Evolutionary conservation across 2,888 invertebrate species (phyloP), one percentile per base, ranked within the genome.

Genomic region (Hipparchia semele): DNA sequence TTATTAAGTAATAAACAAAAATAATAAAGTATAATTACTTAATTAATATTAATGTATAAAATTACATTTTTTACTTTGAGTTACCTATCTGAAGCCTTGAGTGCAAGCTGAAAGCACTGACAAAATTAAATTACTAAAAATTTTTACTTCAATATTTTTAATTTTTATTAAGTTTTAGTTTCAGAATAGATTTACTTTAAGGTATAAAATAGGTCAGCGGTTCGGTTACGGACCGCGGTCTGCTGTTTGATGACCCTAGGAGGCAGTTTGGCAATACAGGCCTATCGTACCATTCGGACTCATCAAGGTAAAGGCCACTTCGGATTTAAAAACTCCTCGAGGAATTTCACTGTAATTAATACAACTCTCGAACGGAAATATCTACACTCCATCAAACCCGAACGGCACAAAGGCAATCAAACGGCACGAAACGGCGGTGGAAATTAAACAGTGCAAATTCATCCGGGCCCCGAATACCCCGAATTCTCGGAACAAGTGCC

Each of bases 341-440:
- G 84, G 58, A 70, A 70, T 73, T 69, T 72, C 73, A 70, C 60
- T 71, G 88, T 88, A 93, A 93, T 93, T 93, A 93, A 89, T 90
- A 90, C 86, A 86, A 87, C 87, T 88, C 85, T 83, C 85, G 82
- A 86, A 84, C 90, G 93, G 93, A 93, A 92, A 92, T 92, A 91
- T 92, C 90, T 88, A 80, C 84, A 87, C 90, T 92, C 91, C 91
- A 92, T 92, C 92, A 92, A 92, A 92, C 91, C 84, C 85, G 80
- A 82, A 83, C 81, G 80, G 86, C 75, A 90, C 91, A 91, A 91
- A 92, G 91, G 92, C 92, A 92, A 93, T 92, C 92, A 92, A 87
- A 89, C 79, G 83, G 85, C 80, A 84, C 84, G 82, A 87, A 89
- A 90, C 86, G 84, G 88, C 87, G 81, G 86, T 86, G 81, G 86